A percentile compares a stretch with the other conserved stretches of the same genome.
These are phyloP conservation scores for Plumapathes pennacea DNA, from an alignment of 92 coral and sea anemone species.

Conservation along the genomic window DNA sequence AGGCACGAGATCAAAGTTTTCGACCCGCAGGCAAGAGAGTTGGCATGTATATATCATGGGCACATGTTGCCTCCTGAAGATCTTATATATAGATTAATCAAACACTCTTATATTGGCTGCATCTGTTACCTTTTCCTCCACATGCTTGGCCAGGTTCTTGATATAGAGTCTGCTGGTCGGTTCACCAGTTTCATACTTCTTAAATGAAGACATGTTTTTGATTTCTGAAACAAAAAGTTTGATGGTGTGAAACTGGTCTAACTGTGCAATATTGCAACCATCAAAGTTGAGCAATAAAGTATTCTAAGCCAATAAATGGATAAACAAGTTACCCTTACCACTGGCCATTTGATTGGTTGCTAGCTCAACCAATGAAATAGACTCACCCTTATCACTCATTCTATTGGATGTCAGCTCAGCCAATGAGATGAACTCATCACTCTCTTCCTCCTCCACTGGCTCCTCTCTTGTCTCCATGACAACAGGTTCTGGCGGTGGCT, in stretches of 20 bases:
- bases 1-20: too few relatives aligned
- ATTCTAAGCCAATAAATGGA: too few relatives aligned
- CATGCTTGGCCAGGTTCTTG: constrained; percentile 88
- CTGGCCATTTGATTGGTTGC: too few relatives aligned
- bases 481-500: constrained; percentile 55
- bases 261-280: too few relatives aligned
- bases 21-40: neutral
- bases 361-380: too few relatives aligned
- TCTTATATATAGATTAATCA: neutral
- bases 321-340: too few relatives aligned
- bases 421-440: constrained; percentile 70
- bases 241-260: too few relatives aligned
- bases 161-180: constrained; percentile 89
- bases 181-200: constrained; percentile 83
- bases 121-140: constrained; percentile 79
- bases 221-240: constrained; percentile 62
- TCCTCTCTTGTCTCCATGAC: constrained; percentile 27
- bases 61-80: too few relatives aligned
- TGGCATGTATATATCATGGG: too few relatives aligned
- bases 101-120: neutral
- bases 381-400: constrained; percentile 72
- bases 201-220: constrained; percentile 72
- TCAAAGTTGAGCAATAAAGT: too few relatives aligned
- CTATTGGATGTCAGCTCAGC: constrained; percentile 71
- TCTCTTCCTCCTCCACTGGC: constrained; percentile 60